Evolutionary conservation across 2,888 invertebrate genomes (phyloP).

Genomic region (Athrips mouffetella): DNA sequence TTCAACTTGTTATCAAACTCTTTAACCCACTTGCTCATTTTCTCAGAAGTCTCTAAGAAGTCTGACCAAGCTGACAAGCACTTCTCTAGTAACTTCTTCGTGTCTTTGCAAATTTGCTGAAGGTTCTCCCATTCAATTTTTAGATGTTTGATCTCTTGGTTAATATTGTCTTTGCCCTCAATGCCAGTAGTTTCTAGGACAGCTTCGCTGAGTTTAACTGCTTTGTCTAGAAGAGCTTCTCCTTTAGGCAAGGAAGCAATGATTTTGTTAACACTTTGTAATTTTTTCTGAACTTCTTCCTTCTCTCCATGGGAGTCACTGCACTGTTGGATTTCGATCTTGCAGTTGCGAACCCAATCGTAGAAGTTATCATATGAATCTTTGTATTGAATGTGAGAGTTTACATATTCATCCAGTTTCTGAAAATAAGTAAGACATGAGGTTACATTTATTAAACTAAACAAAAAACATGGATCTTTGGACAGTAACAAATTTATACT

Average conservation of each 20-base stretch:
- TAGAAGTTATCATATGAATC: constrained; percentile 88
- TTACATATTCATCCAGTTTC: constrained; percentile 89
- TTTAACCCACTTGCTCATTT: constrained; percentile 86
- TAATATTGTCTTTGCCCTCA: constrained; percentile 89
- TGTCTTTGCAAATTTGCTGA: constrained; percentile 86
- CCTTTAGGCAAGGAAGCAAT: constrained; percentile 83
- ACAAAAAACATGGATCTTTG: too few species aligned
- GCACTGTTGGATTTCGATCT: constrained; percentile 89
- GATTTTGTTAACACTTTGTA: constrained; percentile 85
- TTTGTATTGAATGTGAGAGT: constrained; percentile 92
- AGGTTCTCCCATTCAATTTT: constrained; percentile 90
- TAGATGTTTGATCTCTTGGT: constrained; percentile 88
- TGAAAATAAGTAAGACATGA: too few species aligned
- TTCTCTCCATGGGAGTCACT: constrained; percentile 94
- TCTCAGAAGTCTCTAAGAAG: constrained; percentile 84
- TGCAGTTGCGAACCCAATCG: constrained; percentile 90
- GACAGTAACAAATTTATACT: constrained; percentile 36
- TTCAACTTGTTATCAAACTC: constrained; percentile 82
- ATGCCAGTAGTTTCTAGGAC: constrained; percentile 87
- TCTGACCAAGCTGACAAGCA: constrained; percentile 90
- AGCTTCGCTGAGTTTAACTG: constrained; percentile 84
- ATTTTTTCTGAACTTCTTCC: constrained; percentile 85
- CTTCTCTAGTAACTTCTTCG: constrained; percentile 84
- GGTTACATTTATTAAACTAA: too few species aligned
- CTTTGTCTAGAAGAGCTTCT: constrained; percentile 84